Base-by-base conservation (phyloP, 2,797 vertebrate genomes). In the Molossus alvarezi region DNA sequence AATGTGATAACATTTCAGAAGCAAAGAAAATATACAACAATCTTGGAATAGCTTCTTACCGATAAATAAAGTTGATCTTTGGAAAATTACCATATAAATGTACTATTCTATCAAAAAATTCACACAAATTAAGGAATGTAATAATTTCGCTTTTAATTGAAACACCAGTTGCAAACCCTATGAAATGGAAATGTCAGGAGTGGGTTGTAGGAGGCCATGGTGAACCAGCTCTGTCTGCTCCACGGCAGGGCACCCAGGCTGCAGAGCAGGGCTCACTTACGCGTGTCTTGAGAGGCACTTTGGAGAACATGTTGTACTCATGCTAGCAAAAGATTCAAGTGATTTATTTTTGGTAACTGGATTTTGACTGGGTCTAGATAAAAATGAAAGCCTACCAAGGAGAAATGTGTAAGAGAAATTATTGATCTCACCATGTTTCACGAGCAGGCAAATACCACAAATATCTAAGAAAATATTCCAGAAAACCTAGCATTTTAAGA, bases 1-100 rank as follows among this genome's bases (percentile, higher is more conserved):
- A 99, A 99, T 98, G 98, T 99, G 99, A 99, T 99, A 99, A 99
- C 98, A 99, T 99, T 99, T 99, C 98, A 98, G 98, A 98, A 99
- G 98, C 98, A 96, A 98, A 97, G 98, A 98, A 98, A 98, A 98
- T 96, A 98, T 98, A 98, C 98, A 98, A 98, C 98, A 97, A 98
- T 98, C 98, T 98, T 98, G 86, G 96, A 98, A 98, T 98, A 97
- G 97, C 97, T 98, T 98, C 97, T 98, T 98, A 97, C 97, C 97
- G 95, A 99, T 99, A 98, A 98, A 98, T 98, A 98, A 98, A 98
- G 98, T 98, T 98, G 98, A 98, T 98, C 98, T 98, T 98, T 97
- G 97, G 84, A 94, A 98, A 98, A 99, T 98, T 99, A 98, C 98
- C 98, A 98, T 98, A 98, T 98, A 98, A 98, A 98, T 98, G 98